Conservation (phyloP, 2,888 invertebrate genomes). For the Dynastes tityus region DNA sequence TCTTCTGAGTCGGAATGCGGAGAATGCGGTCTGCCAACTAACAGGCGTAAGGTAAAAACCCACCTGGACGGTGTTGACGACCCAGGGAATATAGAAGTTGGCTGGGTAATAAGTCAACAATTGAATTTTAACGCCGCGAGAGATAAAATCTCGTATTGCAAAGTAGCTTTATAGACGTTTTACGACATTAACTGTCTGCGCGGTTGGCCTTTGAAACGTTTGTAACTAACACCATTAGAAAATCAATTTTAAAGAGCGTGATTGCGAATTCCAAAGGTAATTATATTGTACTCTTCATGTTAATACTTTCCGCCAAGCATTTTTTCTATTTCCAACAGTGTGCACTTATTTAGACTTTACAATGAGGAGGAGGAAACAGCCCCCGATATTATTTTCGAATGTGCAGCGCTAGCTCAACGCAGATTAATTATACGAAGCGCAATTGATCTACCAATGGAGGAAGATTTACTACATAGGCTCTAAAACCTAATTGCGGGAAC, state of each 20-base stretch:
- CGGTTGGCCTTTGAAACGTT: not conserved
- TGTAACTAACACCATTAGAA: not conserved
- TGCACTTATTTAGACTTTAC: too few relatives aligned
- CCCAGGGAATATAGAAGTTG: conserved; percentile 35
- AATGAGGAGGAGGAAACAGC: too few relatives aligned
- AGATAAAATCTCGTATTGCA: conserved; percentile 30
- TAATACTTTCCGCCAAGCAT: too few relatives aligned
- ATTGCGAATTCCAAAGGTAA: not conserved
- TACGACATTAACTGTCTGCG: not conserved
- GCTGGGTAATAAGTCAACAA: conserved; percentile 36
- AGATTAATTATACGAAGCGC: too few relatives aligned
- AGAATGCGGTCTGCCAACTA: conserved; percentile 64
- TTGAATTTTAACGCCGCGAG: conserved; percentile 36
- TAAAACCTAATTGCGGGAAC: too few relatives aligned
- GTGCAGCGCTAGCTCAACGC: too few relatives aligned
- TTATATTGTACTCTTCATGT: not conserved
- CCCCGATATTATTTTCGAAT: too few relatives aligned
- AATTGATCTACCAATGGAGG: too few relatives aligned
- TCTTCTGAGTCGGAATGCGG: conserved; percentile 60
- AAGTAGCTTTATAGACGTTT: conserved; percentile 22
- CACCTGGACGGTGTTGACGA: conserved; percentile 44
- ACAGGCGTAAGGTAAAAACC: conserved; percentile 45
- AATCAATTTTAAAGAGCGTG: not conserved
- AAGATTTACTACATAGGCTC: too few relatives aligned
- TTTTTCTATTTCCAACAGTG: too few relatives aligned